Conservation (phyloP, 1,140 invertebrate genomes). For the Yoshiicerus persimilis region DNA sequence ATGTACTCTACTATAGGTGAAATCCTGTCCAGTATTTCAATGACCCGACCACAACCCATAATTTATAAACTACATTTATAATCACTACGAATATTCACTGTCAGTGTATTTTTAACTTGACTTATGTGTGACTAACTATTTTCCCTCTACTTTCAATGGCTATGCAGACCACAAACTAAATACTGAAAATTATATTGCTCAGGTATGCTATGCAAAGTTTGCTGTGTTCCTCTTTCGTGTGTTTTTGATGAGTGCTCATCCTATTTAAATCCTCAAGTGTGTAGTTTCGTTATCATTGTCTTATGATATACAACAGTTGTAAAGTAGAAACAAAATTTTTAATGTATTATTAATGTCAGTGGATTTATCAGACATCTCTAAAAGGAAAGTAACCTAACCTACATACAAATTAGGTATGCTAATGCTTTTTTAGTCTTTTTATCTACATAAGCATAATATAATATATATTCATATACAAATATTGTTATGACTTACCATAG, state of each 20-base stretch:
- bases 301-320: not conserved
- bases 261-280: not conserved
- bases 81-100: not conserved
- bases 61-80: not conserved
- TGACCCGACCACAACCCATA: not conserved
- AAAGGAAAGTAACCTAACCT: not conserved
- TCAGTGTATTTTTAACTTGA: not conserved
- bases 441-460: not conserved
- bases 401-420: not conserved
- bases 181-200: constrained; percentile 7
- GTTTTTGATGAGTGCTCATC: constrained; percentile 1
- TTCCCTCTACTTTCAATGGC: not conserved
- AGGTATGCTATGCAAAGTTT: constrained; percentile 15
- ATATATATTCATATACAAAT: not conserved
- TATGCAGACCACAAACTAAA: not conserved
- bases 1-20: not conserved
- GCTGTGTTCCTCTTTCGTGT: constrained; percentile 7
- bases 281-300: not conserved
- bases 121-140: not conserved
- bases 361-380: not conserved
- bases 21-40: not conserved
- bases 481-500: not conserved
- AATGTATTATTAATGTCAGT: not conserved
- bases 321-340: not conserved
- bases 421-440: not conserved